Base-by-base conservation (phyloP, 2,113 vertebrate species). In the Aphyosemion australe region DNA sequence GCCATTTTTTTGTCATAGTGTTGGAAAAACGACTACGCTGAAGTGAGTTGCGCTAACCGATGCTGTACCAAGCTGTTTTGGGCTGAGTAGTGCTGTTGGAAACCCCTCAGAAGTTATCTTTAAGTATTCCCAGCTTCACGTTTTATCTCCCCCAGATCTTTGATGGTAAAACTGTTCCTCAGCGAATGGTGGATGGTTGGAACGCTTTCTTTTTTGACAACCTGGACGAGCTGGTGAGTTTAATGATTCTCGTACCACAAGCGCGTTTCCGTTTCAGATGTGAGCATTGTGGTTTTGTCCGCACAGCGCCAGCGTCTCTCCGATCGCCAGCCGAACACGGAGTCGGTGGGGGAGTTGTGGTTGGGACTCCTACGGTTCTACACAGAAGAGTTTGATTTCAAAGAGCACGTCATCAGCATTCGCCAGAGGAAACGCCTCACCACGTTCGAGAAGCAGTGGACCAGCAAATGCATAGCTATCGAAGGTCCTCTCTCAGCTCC, bases 371-470 rank as follows among this genome's bases (percentile, higher is more conserved):
- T 99, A 76, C 93, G 96, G 14, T 99, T 99, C 81, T 99, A 99
- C 90, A 99, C 97, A 0, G 97, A 99, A 73, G 95, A 98, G n/a
- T 99, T 99, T 76, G 97, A 99, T 90, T 99, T 99, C 81, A 98
- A 99, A 76, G 97, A 98, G 11, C 94, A 98, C 16, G 97, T 99
- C 72, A 98, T 99, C 91, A 97, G 96, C 90, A 99, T 99, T 89
- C 93, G 97, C 3, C 97, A 99, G 74, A 95, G 89, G 81, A 98
- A 97, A 59, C 92, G 97, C 10, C 92, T 99, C 73, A 99, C 97
- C 54, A 99, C 97, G 0, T 99, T 99, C 68, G 96, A 99, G 87
- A 99, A 99, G 49, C 97, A 99, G 85, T 99, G 97, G 97, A 99
- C 97, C 6, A 98, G 97, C 76, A 99, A 99, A 82, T 99, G 97